Conservation (phyloP, 2,797 vertebrate genomes). For the Antrozous pallidus region DNA sequence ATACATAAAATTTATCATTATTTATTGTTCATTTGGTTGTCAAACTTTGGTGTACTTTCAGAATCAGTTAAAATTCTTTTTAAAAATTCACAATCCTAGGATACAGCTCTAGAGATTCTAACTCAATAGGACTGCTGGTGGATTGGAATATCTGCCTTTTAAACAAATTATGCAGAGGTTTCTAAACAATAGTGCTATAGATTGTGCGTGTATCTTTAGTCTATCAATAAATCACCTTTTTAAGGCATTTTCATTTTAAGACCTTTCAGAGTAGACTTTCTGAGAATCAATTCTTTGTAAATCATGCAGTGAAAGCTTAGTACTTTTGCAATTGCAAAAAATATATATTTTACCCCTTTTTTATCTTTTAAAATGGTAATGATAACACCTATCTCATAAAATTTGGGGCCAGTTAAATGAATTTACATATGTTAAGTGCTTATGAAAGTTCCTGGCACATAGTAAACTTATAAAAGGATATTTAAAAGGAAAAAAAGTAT, state of each 20-base stretch:
- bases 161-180: not conserved
- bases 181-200: not conserved
- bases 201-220: not conserved
- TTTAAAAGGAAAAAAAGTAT: not conserved
- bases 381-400: not conserved
- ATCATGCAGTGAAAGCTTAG: not conserved
- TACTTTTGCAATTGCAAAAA: not conserved
- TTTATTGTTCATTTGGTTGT: not conserved
- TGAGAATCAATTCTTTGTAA: not conserved
- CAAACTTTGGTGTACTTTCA: not conserved
- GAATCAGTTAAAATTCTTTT: not conserved
- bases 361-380: not conserved
- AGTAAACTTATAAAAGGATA: not conserved
- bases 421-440: not conserved
- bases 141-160: not conserved
- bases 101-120: not conserved
- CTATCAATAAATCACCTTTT: not conserved
- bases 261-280: not conserved
- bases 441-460: not conserved
- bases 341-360: not conserved
- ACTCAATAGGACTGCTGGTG: not conserved
- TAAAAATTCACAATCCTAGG: not conserved
- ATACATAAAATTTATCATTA: not conserved
- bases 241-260: not conserved
- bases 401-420: not conserved